These are phyloP conservation scores for Clitarchus hookeri DNA, from an alignment of 2,888 invertebrate genomes.

Conservation along the genomic window DNA sequence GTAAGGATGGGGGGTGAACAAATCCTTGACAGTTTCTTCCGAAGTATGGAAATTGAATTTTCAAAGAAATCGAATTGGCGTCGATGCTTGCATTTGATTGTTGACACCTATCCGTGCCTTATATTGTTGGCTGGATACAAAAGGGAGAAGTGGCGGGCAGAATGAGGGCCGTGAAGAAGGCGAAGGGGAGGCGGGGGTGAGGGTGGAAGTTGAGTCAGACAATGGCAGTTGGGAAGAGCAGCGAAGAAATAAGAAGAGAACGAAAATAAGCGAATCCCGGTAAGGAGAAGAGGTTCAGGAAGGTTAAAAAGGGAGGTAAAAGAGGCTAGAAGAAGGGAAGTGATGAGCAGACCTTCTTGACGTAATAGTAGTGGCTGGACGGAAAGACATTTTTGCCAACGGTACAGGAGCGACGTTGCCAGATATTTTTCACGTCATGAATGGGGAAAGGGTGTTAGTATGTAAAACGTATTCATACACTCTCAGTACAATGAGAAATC, in stretches of 20 bases:
- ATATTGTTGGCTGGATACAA: slow-evolving; percentile 23
- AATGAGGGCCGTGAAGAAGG: not conserved
- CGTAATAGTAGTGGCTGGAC: not conserved
- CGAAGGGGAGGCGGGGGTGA: not conserved
- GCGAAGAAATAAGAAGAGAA: not conserved
- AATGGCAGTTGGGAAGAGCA: slow-evolving; percentile 17
- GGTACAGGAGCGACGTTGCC: too few species aligned
- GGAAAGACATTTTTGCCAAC: not conserved
- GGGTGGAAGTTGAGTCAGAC: not conserved
- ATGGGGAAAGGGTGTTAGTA: too few species aligned
- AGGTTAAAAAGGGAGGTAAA: not conserved
- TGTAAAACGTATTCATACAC: too few species aligned
- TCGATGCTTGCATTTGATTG: slow-evolving; percentile 26
- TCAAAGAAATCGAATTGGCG: slow-evolving; percentile 24
- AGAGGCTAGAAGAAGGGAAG: not conserved
- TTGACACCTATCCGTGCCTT: slow-evolving; percentile 19
- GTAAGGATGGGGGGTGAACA: not conserved
- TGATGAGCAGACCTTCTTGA: not conserved
- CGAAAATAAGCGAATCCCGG: not conserved
- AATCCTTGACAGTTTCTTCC: slow-evolving; percentile 24
- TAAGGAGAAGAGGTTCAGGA: not conserved
- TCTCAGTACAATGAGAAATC: too few species aligned
- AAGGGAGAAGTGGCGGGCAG: not conserved
- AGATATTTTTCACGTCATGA: too few species aligned
- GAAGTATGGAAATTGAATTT: slow-evolving; percentile 25